These are phyloP conservation scores for Stegodyphus dumicola DNA, from an alignment of 1,140 invertebrate species.

Conservation along the genomic window DNA sequence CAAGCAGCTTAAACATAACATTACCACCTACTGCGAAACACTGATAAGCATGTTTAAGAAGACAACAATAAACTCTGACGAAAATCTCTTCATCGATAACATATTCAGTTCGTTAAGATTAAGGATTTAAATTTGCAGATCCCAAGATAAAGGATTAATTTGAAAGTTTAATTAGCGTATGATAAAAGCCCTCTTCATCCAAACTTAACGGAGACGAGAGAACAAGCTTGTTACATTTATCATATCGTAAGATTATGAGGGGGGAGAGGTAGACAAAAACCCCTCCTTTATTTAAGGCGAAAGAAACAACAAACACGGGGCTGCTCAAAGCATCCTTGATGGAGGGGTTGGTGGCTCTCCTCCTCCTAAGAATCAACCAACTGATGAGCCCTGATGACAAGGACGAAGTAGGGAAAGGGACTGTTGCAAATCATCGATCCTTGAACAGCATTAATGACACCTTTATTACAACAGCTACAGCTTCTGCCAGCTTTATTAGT, in stretches of 20 bases:
- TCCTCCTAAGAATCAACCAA: constrained; percentile 35
- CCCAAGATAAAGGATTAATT: too few relatives aligned
- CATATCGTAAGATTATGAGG: constrained; percentile 23
- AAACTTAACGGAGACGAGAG: background rate
- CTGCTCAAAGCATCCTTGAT: constrained; percentile 18
- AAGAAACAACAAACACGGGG: constrained; percentile 14
- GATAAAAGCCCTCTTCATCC: background rate
- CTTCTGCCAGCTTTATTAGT: constrained; percentile 43
- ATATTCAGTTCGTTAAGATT: too few relatives aligned
- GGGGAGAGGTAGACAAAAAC: constrained; percentile 4
- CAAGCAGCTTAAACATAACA: too few relatives aligned
- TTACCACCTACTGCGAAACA: too few relatives aligned
- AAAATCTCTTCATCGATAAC: too few relatives aligned
- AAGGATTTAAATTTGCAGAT: too few relatives aligned
- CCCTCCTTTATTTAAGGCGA: background rate
- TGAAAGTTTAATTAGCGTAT: background rate
- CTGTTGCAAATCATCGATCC: constrained; percentile 57
- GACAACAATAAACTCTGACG: too few relatives aligned
- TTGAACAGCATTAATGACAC: constrained; percentile 52
- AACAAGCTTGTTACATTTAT: constrained; percentile 21
- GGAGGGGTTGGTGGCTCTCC: background rate
- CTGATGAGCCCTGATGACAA: too few relatives aligned
- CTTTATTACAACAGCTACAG: constrained; percentile 46
- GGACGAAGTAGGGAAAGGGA: too few relatives aligned
- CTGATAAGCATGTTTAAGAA: too few relatives aligned